Base-by-base conservation (phyloP, 2,113 vertebrate species). In the Pelmatolapia mariae region DNA sequence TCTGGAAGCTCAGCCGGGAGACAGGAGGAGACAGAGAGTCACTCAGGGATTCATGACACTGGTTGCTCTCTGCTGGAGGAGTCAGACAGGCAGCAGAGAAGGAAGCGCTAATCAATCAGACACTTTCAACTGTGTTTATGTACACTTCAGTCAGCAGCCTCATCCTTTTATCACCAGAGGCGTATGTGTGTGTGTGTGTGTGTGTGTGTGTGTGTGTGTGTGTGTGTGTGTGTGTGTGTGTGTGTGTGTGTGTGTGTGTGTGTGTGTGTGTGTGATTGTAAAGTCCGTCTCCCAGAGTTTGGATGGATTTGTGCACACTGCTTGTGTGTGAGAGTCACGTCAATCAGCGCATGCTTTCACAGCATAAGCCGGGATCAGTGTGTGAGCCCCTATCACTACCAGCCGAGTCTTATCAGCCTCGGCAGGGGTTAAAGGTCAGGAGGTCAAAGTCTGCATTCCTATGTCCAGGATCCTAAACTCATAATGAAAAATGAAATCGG, bases 391-490 rank as follows among this genome's bases (percentile, higher is more conserved):
- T 87, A 89, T 91, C 90, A n/a, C 86, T 56, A 16, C 85, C 86
- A 89, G 76, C 31, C 61, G 78, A 47, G 80, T 68, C 86, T 87
- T 95, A 94, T 94, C 89, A 63, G 53, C 78, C 22, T 43, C 13
- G 3, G 5, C 52, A 33, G 82, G 61, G 91, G 91, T 90, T 18
- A 92, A 29, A 86, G 87, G 92, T 91, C 87, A 36, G 80, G 50
- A 78, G 92, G 91, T 88, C 91, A 84, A 54, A 86, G 76, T 71
- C 86, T 80, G 76, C 89, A 95, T 93, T 94, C 95, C 91, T 78
- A 29, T 19, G 18, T 84, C 10, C 86, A 26, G 80, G 45, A 80
- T 7, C 53, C 63, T 45, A 45, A 57, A 61, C 47, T 79, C 56
- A 38, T 3, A 16, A 81, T 22, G 38, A 53, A 68, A 83, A 86